phyloP scores from a whole-genome alignment of 2,113 vertebrate species.

The Pandion haliaetus region DNA sequence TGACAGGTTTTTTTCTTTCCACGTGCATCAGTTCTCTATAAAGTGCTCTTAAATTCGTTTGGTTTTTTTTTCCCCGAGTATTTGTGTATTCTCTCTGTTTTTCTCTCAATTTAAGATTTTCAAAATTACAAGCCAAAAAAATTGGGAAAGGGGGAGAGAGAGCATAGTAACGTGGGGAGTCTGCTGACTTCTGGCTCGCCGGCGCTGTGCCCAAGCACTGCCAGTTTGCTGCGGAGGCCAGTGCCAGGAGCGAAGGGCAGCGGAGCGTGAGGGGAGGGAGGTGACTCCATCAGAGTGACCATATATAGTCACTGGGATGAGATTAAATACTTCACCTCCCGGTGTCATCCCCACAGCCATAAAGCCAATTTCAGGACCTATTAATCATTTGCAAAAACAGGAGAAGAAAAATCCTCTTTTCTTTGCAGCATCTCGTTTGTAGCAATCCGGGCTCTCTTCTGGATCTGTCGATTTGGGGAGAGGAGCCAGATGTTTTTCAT shows the following conservation, averaged over 20 bases:
- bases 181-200: slow-evolving; percentile 26
- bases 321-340: neutral
- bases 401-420: neutral
- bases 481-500: neutral
- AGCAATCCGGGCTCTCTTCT: neutral
- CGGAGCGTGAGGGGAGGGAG: slow-evolving; percentile 29
- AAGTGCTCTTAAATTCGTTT: neutral
- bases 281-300: slow-evolving; percentile 66
- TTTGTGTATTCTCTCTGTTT: neutral
- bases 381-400: neutral
- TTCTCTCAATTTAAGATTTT: neutral
- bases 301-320: slow-evolving; percentile 71
- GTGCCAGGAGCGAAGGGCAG: slow-evolving; percentile 51
- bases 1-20: neutral
- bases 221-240: slow-evolving; percentile 20
- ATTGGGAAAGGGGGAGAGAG: neutral
- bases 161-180: neutral
- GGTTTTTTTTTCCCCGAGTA: neutral
- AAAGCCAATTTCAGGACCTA: neutral
- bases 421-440: neutral
- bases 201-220: slow-evolving; percentile 29
- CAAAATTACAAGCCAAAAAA: neutral
- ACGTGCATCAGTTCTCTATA: neutral
- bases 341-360: neutral
- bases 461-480: neutral